Percentiles rank a stretch among this genome's conserved stretches.
These are phyloP conservation scores for Enteromius trimaculatus DNA, from an alignment of 2,797 vertebrate species.

Conservation along the genomic window DNA sequence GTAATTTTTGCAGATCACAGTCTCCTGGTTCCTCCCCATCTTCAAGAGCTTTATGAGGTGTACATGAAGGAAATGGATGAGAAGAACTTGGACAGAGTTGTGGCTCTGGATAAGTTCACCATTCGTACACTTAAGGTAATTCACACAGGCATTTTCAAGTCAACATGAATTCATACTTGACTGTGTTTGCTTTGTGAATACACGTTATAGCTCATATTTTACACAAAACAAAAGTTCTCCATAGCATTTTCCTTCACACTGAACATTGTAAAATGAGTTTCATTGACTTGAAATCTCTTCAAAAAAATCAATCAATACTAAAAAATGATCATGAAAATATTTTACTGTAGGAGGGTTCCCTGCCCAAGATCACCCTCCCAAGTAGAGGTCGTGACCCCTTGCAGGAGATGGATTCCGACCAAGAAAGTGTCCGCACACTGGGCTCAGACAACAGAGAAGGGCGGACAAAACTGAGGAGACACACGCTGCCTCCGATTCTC, in stretches of 20 bases:
- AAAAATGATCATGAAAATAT: not conserved
- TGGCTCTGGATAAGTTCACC: constrained; percentile 80
- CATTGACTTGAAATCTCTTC: not conserved
- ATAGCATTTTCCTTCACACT: not conserved
- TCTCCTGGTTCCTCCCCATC: constrained; percentile 80
- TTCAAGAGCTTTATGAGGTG: constrained; percentile 85
- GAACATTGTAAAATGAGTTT: not conserved
- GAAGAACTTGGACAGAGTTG: constrained; percentile 79
- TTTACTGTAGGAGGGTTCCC: constrained; percentile 79
- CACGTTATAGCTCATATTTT: not conserved
- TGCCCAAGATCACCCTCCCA: constrained; percentile 78
- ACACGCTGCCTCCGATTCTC: constrained; percentile 82
- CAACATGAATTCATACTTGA: not conserved
- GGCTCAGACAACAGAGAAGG: constrained; percentile 71
- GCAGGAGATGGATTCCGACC: constrained; percentile 83
- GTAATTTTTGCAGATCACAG: constrained; percentile 79
- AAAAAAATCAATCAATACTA: too few relatives aligned
- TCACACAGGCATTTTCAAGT: not conserved
- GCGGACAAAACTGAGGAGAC: constrained; percentile 69
- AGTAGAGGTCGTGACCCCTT: constrained; percentile 69
- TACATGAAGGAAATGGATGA: constrained; percentile 85
- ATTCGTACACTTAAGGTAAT: constrained; percentile 81
- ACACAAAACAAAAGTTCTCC: too few relatives aligned
- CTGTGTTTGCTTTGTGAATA: not conserved
- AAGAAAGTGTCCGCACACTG: constrained; percentile 78